Evolutionary conservation across 2,888 invertebrate species (phyloP), one percentile per base, ranked within the genome.

Genomic region (Drosophila nr. perissopoda): DNA sequence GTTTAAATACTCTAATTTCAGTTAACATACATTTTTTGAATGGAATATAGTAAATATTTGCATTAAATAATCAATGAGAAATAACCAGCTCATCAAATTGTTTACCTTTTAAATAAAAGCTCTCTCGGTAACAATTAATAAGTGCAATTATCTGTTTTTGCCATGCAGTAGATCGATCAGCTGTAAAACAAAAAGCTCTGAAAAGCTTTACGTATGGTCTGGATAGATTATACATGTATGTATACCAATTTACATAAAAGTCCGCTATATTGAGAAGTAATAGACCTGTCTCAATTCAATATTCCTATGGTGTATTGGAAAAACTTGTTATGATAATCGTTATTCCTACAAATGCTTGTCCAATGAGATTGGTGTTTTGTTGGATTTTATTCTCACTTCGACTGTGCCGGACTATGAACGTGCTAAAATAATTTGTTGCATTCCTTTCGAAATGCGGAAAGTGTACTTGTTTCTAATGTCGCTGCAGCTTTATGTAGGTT

Each of bases 311-410:
- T 76, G 65, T n/a, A 48, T 56, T 52, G 2, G 7, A 16, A 10
- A 60, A 78, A 73, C 76, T 34, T 51, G 76, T 78, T 76, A 51
- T 78, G 63, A 40, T 64, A 61, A 73, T 52, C 25, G 38, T 31
- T 46, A 21, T 74, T 25, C 7, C 25, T 11, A 42, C 25, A 34
- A 62, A 27, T 31, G 42, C 18, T 16, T 27, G 27, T 29, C 38
- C 31, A 49, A 31, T 33, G 8, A 46, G 11, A 56, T 33, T 10
- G 18, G n/a, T 21, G 4, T 25, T 49, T 60, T 46, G 21, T 29
- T 29, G 25, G 27, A 49, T 51, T 71, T 74, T 56, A 71, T 36
- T 76, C 48, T 16, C 7, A 11, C 25, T 48, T n/a, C 34, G 57
- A 57, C 59, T 48, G 62, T 51, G 7, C 27, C 36, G 18, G 54